A percentile compares a stretch with the other conserved stretches of the same genome.
Evolutionary conservation across 2,797 vertebrate species (phyloP).

Genomic region (Natrix natrix): DNA sequence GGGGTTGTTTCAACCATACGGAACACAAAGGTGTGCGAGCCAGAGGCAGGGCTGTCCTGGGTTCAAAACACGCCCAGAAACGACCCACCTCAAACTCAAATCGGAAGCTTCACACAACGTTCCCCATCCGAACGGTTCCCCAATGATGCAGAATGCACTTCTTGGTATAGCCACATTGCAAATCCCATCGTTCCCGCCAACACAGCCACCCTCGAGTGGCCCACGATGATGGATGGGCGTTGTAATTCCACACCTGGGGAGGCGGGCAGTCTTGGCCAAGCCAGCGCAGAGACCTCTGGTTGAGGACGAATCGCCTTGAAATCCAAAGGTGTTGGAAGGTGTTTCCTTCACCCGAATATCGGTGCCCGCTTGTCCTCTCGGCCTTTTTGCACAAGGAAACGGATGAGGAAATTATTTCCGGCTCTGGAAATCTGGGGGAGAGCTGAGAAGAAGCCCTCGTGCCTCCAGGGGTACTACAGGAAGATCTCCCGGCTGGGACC

Average conservation of each 20-base stretch:
- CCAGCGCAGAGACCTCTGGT: not conserved
- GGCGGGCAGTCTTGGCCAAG: not conserved
- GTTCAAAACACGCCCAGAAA: not conserved
- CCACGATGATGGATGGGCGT: not conserved
- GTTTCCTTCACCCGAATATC: not conserved
- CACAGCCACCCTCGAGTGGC: rapidly evolving
- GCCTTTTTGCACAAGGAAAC: no score
- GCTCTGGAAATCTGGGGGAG: not conserved
- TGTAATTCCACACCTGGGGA: not conserved
- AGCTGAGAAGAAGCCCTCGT: not conserved
- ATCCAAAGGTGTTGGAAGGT: not conserved
- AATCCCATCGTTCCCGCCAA: not conserved
- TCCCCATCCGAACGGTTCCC: not conserved
- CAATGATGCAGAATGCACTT: not conserved
- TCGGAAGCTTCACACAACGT: not conserved
- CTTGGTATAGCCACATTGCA: not conserved
- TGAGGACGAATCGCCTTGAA: not conserved
- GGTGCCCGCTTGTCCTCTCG: no score
- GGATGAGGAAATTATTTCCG: not conserved
- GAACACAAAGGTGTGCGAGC: not conserved
- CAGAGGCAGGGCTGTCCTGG: not conserved
- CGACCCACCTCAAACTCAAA: not conserved
- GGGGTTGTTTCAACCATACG: not conserved
- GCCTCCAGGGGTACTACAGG: not conserved
- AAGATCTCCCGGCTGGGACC: not conserved